Percentiles rank a stretch among this genome's conserved stretches.
phyloP scores from a whole-genome alignment of 2,797 vertebrate genomes.

The Acipenser oxyrinchus region DNA sequence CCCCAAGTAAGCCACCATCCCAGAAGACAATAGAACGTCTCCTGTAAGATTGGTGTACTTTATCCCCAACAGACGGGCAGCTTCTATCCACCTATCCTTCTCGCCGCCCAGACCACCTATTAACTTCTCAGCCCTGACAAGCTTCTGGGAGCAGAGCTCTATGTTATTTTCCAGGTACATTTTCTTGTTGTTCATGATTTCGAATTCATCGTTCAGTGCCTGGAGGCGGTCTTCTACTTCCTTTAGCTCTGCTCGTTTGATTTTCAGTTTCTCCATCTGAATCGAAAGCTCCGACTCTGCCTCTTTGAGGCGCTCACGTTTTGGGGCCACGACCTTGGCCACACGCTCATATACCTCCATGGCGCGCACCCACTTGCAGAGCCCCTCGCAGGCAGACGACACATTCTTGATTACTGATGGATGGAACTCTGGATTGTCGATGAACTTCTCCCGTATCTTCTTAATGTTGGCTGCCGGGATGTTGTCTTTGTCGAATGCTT shows the following conservation, averaged over 20 bases:
- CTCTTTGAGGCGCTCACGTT: constrained; percentile 63
- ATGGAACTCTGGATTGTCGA: constrained; percentile 79
- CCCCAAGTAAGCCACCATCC: constrained; percentile 80
- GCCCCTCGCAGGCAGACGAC: constrained; percentile 85
- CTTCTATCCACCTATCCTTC: constrained; percentile 87
- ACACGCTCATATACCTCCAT: constrained; percentile 86
- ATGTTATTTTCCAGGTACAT: constrained; percentile 74
- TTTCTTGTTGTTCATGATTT: constrained; percentile 71
- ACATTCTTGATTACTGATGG: constrained; percentile 80
- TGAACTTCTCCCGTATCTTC: constrained; percentile 79
- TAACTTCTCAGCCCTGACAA: constrained; percentile 77
- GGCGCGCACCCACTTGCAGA: constrained; percentile 89
- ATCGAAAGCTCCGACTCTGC: constrained; percentile 62
- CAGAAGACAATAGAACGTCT: constrained; percentile 81
- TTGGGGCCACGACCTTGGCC: constrained; percentile 82
- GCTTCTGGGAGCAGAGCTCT: constrained; percentile 78
- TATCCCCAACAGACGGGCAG: constrained; percentile 59
- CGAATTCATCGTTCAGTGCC: constrained; percentile 68
- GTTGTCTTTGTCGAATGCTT: constrained; percentile 79
- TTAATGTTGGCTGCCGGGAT: constrained; percentile 73
- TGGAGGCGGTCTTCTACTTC: constrained; percentile 71
- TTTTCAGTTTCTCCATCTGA: constrained; percentile 70
- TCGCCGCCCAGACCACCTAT: constrained; percentile 89
- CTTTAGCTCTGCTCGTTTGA: constrained; percentile 77
- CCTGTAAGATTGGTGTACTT: constrained; percentile 77